Base-by-base conservation (phyloP, 2,113 vertebrate genomes). In the Varanus komodoensis region DNA sequence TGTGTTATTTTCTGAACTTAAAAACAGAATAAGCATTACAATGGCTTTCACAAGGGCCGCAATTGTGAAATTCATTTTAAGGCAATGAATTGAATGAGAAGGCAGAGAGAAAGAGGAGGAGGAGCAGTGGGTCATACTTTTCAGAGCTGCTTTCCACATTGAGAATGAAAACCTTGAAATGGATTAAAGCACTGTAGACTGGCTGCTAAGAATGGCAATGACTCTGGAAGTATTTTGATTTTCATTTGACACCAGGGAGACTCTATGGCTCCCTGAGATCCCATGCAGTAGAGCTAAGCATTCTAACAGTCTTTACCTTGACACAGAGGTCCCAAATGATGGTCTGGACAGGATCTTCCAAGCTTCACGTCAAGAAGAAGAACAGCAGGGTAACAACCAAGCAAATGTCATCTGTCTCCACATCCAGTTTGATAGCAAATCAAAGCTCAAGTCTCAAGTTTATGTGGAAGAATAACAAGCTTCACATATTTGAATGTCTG, bases 41-140 rank as follows among this genome's bases (percentile, higher is more conserved):
- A 93, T 91, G 92, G 89, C 83, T 95, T 93, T 69, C 93, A 91
- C 94, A 95, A 94, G 93, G 95, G 91, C 93, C 93, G 92, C 94
- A 90, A 95, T 82, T 94, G 38, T 44, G 38, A 44, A 44, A 44
- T 44, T 44, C 38, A 44, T 44, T 92, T 87, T 94, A 91, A 64
- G 94, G 90, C 87, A 77, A 93, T 89, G 73, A 78, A 92, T 94
- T 95, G 93, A 86, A 88, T 52, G 92, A 88, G 64, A 90, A 93
- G 89, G 95, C 90, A 94, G 15, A 14, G 61, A 64, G 21, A 90
- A 93, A 79, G 86, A 91, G 89, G 94, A 92, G 93, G 94, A 94
- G 82, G 23, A 92, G 94, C 93, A 93, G 87, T 91, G 84, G 48
- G 82, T 89, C 15, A 17, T 92, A n/a, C 92, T 94, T 94, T 91